Conservation (phyloP, 2,888 invertebrate species). For the Onthophagus sagittarius region DNA sequence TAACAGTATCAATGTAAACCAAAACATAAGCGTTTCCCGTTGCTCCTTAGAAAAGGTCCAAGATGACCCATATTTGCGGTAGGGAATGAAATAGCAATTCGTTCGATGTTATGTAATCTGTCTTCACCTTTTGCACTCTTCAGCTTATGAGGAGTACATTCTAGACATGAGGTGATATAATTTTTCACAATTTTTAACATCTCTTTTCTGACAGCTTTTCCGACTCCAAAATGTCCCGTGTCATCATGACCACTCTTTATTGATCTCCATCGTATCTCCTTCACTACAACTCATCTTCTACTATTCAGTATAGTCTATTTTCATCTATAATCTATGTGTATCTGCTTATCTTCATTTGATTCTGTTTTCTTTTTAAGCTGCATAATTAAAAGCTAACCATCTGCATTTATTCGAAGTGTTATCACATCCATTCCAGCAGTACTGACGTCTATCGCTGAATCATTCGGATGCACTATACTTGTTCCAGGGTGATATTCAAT, state of each 20-base stretch:
- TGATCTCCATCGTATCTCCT: conserved; percentile 11
- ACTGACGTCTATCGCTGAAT: background rate
- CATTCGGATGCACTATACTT: background rate
- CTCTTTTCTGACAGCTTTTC: background rate
- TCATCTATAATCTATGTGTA: conserved; percentile 18
- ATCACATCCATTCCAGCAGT: conserved; percentile 20
- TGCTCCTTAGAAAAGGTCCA: conserved; percentile 22
- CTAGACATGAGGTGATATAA: conserved; percentile 29
- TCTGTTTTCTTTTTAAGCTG: background rate
- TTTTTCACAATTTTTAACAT: conserved; percentile 25
- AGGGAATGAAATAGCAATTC: conserved; percentile 23
- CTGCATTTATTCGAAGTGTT: conserved; percentile 12
- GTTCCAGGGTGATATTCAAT: too few relatives aligned
- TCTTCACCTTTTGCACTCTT: background rate
- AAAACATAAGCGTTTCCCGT: conserved; percentile 24
- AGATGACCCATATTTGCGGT: conserved; percentile 14
- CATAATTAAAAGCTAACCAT: conserved; percentile 25
- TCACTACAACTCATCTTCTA: conserved; percentile 10
- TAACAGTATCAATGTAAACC: conserved; percentile 26
- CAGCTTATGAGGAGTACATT: conserved; percentile 29
- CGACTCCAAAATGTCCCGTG: conserved; percentile 8
- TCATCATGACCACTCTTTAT: conserved; percentile 7
- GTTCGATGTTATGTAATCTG: conserved; percentile 4
- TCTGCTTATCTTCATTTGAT: conserved; percentile 10
- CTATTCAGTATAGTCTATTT: conserved; percentile 16